Conservation (phyloP, 2,888 invertebrate species). For the Sinodicranocentrus sp. region DNA sequence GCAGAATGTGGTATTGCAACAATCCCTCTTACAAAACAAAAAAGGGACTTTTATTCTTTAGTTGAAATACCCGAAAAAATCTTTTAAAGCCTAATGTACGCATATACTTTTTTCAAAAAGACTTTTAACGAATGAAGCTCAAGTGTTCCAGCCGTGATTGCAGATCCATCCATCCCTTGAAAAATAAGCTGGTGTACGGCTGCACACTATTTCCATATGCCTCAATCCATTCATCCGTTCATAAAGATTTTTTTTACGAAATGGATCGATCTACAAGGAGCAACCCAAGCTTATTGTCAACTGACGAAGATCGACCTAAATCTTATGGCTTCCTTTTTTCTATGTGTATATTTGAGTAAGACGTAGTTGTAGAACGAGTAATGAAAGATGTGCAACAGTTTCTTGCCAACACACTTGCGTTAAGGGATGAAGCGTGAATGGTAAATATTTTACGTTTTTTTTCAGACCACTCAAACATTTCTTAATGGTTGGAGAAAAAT, state of each 20-base stretch:
- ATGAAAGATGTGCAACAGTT: too few relatives aligned
- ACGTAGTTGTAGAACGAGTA: neutral
- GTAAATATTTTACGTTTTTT: too few relatives aligned
- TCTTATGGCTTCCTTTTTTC: slow-evolving; percentile 22
- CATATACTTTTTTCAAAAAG: too few relatives aligned
- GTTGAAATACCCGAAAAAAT: neutral
- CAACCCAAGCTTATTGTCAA: slow-evolving; percentile 17
- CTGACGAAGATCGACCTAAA: slow-evolving; percentile 13
- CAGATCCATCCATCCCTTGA: slow-evolving; percentile 1
- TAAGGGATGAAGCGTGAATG: neutral
- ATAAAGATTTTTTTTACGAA: neutral
- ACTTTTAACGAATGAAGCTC: slow-evolving; percentile 19
- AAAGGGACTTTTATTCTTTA: neutral
- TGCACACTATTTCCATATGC: neutral
- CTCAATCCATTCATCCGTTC: slow-evolving; percentile 21
- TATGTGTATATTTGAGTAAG: slow-evolving; percentile 9
- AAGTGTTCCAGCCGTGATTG: slow-evolving; percentile 28
- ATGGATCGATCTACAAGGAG: slow-evolving; percentile 7
- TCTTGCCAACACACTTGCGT: too few relatives aligned
- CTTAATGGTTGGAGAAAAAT: slow-evolving; percentile 9
- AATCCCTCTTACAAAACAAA: neutral
- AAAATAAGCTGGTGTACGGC: neutral
- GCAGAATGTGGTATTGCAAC: slow-evolving; percentile 7
- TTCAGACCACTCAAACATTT: neutral
- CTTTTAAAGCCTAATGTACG: too few relatives aligned